Evolutionary conservation across 2,113 vertebrate species (phyloP), one percentile per base, ranked within the genome.

Genomic region (Oreochromis spilurus): DNA sequence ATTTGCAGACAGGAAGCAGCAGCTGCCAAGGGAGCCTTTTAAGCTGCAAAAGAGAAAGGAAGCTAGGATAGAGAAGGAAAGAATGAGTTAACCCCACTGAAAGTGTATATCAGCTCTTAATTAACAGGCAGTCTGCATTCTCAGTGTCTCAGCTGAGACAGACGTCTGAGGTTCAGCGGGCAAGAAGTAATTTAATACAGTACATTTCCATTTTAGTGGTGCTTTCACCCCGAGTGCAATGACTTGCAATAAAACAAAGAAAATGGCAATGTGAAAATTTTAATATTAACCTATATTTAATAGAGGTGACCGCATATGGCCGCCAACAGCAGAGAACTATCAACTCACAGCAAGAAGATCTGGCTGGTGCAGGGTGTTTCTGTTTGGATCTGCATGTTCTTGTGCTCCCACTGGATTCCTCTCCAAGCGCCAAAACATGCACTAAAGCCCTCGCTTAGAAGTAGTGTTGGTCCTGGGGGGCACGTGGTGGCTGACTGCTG

Each of bases 21-120:
- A 40, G 58, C 84, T 89, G 91, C 88, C 92, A 90, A 84, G 85
- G 84, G 83, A 89, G 90, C 86, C 50, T 81, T 90, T 88, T 57
- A 77, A 90, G 36, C 58, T 79, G 53, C 4, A 60, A 79, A 80
- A 45, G 24, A 84, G 48, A 9, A 60, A 48, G 40, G 13, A 50
- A 77, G 58, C 50, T 52, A 2, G 72, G 6, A 77, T 77, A n/a
- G 72, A 52, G 45, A 81, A 10, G 54, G 55, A 79, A 31, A 78
- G 87, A 90, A 83, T 36, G 83, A 88, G 84, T 88, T 88, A 89
- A 83, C 83, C 77, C 80, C 14, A 11, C 58, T 82, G 80, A 82
- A 92, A 91, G 48, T 83, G 26, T 84, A 24, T 83, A 72, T 92
- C 86, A 84, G 77, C 50, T 31, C 84, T 90, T 91, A 88, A 92